phyloP scores from a whole-genome alignment of 2,113 vertebrate genomes.

The Morone saxatilis region DNA sequence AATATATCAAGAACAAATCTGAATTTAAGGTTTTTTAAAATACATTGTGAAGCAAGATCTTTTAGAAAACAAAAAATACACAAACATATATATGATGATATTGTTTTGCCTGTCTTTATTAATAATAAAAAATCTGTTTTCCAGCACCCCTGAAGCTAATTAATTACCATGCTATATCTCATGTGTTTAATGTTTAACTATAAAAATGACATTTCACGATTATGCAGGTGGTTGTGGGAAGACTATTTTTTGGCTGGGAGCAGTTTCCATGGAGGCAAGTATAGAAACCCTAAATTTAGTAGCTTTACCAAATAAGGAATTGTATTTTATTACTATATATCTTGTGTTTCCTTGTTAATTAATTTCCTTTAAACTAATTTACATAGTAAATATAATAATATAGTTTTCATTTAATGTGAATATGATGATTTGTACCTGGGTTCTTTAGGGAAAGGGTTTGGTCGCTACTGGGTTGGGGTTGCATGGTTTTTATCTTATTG shows the following conservation, averaged over 20 bases:
- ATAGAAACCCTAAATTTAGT: not conserved
- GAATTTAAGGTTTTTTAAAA: no score
- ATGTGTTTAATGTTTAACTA: no score
- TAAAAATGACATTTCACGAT: not conserved
- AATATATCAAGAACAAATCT: no score
- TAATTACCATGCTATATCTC: not conserved
- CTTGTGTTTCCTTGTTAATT: no score
- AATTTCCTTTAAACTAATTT: no score
- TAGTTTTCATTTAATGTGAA: not conserved
- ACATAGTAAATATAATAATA: not conserved
- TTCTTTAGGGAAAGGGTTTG: not conserved
- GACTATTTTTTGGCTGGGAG: not conserved
- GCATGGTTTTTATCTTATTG: no score
- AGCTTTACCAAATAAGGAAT: not conserved
- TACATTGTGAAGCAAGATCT: not conserved
- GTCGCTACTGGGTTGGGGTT: not conserved
- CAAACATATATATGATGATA: no score
- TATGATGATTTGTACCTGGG: not conserved
- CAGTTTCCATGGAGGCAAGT: not conserved
- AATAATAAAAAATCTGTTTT: not conserved
- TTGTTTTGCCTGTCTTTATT: no score
- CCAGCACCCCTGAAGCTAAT: no score
- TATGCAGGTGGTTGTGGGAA: not conserved
- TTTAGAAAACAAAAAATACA: no score
- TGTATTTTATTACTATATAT: not conserved